Evolutionary conservation across 2,797 vertebrate genomes (phyloP).

Genomic region (Brotula barbata): DNA sequence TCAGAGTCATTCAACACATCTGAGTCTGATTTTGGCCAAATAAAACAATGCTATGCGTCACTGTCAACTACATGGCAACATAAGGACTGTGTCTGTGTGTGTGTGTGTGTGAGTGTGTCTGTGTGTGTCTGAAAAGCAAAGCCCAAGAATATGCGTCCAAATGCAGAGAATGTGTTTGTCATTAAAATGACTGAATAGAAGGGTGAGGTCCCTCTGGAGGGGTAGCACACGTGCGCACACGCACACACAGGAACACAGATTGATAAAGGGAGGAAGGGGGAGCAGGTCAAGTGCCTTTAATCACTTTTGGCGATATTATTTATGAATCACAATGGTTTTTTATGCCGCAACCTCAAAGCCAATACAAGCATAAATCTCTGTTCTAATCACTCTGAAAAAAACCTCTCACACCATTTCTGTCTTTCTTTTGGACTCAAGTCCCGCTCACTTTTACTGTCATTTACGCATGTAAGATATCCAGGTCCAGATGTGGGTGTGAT

Average conservation of each 20-base stretch:
- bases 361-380: conserved; percentile 1
- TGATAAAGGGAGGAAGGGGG: too few species aligned
- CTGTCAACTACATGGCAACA: conserved; percentile 65
- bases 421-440: conserved; percentile 34
- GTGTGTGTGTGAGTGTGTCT: conserved; percentile 9
- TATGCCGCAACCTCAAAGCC: not conserved
- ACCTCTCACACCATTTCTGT: conserved; percentile 33
- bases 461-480: conserved; percentile 28
- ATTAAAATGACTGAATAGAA: conserved; percentile 72
- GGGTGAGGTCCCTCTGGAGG: conserved; percentile 62
- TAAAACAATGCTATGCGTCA: conserved; percentile 69
- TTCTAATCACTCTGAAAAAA: conserved; percentile 16
- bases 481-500: conserved; percentile 65
- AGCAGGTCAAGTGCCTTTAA: conserved; percentile 13
- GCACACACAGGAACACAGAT: conserved; percentile 11
- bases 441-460: conserved; percentile 26
- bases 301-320: conserved; percentile 11
- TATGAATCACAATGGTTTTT: conserved; percentile 14
- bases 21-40: conserved; percentile 71
- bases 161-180: conserved; percentile 70
- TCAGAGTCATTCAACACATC: conserved; percentile 64
- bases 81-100: conserved; percentile 37
- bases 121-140: conserved; percentile 10
- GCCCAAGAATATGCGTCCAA: conserved; percentile 25
- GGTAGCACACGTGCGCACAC: conserved; percentile 20